Base-by-base conservation (phyloP, 2,797 vertebrate species). In the Setipinna tenuifilis region DNA sequence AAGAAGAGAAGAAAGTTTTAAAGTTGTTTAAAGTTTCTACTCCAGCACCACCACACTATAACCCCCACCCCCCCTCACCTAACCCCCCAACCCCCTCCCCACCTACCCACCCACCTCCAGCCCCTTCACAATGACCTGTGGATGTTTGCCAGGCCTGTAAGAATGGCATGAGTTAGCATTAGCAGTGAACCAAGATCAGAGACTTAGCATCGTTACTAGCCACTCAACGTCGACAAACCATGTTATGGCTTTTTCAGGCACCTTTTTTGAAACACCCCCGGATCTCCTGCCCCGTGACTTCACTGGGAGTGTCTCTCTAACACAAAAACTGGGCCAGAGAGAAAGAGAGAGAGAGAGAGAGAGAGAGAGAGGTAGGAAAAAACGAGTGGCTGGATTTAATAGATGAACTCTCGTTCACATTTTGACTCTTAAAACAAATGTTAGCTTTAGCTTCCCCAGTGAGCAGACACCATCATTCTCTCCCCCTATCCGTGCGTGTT, bases 381-480 rank as follows among this genome's bases (percentile, higher is more conserved):
- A 41, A 16, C 0, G 50, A 54, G 6, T 19, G 2, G 31, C 7
- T 78, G 31, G 71, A 17, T 78, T 5, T 44, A 12, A 54, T 57
- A 84, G 19, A 80, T 31, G 83, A 19, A 57, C 16, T 81, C 31
- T 71, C 75, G 41, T 28, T 82, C 28, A 28, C 21, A 78, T 78
- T 78, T 21, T 78, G 81, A 46, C 21, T 46, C 82, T 78, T 84
- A 46, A 11, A 71, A 31, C 23, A 84, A 82, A 71, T 84, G 83
- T 83, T 86, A 85, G 85, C 80, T 61, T 88, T 83, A 86, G 61
- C 68, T 84, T 17, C 71, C 71, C 35, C 82, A 83, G 35, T 35
- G 88, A 71, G 82, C 41, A 78, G 21, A 83, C 57, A 84, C 35
- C 71, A 88, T 58, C 61, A 41, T 81, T 85, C 65, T 71, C 83